These are phyloP conservation scores for Tragopan temminckii DNA, from an alignment of 2,797 vertebrate genomes.

Conservation along the genomic window DNA sequence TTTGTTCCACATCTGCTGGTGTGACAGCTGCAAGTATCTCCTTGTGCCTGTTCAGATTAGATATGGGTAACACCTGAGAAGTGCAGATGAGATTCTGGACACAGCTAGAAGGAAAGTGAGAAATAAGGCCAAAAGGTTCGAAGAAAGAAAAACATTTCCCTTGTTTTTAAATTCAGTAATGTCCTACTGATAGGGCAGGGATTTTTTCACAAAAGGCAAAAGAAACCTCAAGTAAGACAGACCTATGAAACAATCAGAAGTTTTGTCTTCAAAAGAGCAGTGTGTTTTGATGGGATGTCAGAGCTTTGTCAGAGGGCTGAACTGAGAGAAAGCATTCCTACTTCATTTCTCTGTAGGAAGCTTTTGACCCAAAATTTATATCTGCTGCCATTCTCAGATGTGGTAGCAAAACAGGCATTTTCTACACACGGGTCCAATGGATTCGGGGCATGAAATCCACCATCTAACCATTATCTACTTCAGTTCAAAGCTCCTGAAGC, in stretches of 20 bases:
- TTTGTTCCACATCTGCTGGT: neutral
- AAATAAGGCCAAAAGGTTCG: conserved; percentile 20
- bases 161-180: neutral
- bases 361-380: neutral
- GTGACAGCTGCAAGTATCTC: neutral
- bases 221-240: neutral
- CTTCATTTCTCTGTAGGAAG: neutral
- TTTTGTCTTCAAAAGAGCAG: neutral
- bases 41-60: conserved; percentile 14
- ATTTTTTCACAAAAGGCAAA: neutral
- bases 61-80: neutral
- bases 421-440: neutral
- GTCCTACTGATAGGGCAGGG: neutral
- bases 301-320: neutral
- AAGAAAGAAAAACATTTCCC: neutral
- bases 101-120: conserved; percentile 8
- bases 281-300: neutral
- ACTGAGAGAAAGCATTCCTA: neutral
- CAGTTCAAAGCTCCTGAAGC: neutral
- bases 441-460: neutral
- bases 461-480: neutral
- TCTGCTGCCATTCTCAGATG: neutral
- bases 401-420: neutral
- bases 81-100: neutral
- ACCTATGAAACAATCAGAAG: neutral